These are phyloP conservation scores for Cynocephalus volans DNA, from an alignment of 2,113 vertebrate genomes.

Conservation along the genomic window DNA sequence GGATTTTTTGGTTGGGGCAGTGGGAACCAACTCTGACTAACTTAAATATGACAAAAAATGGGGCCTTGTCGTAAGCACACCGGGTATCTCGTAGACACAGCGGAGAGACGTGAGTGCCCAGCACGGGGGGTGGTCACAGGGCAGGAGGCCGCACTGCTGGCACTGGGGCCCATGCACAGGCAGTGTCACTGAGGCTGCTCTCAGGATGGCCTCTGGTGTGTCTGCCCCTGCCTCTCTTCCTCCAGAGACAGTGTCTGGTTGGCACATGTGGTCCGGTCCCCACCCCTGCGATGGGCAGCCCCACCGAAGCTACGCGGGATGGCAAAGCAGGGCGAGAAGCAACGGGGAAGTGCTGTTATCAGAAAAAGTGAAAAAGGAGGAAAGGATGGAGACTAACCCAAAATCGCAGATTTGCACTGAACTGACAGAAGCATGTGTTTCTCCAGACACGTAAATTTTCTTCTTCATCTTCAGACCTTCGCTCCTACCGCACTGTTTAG, in stretches of 20 bases:
- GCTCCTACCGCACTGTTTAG: too few species aligned
- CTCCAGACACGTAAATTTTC: neutral
- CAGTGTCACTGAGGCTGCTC: neutral
- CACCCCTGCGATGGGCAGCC: neutral
- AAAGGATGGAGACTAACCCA: neutral
- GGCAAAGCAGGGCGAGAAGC: neutral
- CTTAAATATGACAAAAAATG: neutral
- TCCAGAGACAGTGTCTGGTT: neutral
- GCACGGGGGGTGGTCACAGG: rapidly evolving
- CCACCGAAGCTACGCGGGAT: neutral
- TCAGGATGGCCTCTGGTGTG: neutral
- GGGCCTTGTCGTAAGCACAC: neutral
- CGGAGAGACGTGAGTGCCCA: rapidly evolving
- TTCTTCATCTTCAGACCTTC: neutral
- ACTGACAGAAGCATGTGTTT: neutral
- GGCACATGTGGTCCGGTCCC: neutral
- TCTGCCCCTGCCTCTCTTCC: neutral
- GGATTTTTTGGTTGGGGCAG: neutral
- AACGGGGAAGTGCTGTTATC: neutral
- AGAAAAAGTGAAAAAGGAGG: neutral
- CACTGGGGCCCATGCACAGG: neutral
- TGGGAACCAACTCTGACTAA: neutral
- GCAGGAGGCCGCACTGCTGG: neutral
- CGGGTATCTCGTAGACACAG: neutral
- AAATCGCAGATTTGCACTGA: neutral